Conservation (phyloP, 2,113 vertebrate species). For the Puma concolor region DNA sequence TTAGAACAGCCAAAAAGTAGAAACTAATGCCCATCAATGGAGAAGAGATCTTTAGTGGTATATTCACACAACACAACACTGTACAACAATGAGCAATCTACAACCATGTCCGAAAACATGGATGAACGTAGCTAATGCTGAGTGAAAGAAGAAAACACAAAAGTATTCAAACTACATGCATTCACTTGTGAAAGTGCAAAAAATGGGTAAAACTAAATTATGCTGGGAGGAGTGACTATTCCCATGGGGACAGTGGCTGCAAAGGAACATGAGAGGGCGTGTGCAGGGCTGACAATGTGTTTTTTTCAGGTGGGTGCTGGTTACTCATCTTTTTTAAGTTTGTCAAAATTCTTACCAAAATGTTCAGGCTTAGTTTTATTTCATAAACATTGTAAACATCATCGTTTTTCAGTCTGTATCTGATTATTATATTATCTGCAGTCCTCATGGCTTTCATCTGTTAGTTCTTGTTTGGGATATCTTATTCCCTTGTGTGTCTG, state of each 20-base stretch:
- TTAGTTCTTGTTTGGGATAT: not conserved
- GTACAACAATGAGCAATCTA: not conserved
- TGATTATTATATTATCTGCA: not conserved
- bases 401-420: not conserved
- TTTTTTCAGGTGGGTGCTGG: not conserved
- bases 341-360: not conserved
- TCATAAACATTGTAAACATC: not conserved
- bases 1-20: not conserved
- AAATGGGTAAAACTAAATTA: not conserved
- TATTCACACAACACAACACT: not conserved
- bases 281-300: not conserved
- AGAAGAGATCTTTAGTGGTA: not conserved
- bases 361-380: not conserved
- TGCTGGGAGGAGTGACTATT: not conserved
- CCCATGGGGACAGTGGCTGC: not conserved
- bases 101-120: not conserved
- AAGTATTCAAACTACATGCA: not conserved
- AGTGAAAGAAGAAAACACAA: not conserved
- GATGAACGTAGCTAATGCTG: not conserved
- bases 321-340: not conserved
- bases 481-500: not conserved
- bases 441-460: too few species aligned
- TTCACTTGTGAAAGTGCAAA: not conserved
- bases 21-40: not conserved
- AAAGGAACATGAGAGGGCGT: not conserved